Percentiles rank a stretch among this genome's conserved stretches.
Conservation (phyloP, 1,140 invertebrate species). For the Saxidomus purpurata region DNA sequence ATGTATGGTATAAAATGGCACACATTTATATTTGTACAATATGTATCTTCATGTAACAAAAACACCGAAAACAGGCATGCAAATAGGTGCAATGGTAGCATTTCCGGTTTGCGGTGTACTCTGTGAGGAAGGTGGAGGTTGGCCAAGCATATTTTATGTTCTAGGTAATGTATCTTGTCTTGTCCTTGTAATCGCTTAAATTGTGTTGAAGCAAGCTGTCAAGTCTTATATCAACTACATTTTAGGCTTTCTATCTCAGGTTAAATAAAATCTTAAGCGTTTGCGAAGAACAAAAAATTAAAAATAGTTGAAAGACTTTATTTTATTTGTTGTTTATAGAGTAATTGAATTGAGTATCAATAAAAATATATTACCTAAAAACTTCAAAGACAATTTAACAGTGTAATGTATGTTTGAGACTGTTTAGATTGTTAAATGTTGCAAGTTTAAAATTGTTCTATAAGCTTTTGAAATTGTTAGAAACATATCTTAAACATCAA, state of each 20-base stretch:
- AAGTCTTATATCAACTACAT: too few relatives aligned
- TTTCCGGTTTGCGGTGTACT: slow-evolving; percentile 82
- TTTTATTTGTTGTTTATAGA: too few relatives aligned
- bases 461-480: neutral
- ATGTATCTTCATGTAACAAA: neutral
- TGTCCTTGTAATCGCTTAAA: too few relatives aligned
- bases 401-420: neutral
- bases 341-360: too few relatives aligned
- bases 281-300: too few relatives aligned
- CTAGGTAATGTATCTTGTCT: too few relatives aligned
- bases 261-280: too few relatives aligned
- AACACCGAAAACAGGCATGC: slow-evolving; percentile 78
- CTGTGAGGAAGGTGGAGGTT: slow-evolving; percentile 89
- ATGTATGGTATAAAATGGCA: neutral
- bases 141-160: slow-evolving; percentile 95
- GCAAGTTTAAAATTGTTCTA: neutral
- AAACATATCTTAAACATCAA: neutral
- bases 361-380: too few relatives aligned
- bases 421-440: neutral
- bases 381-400: neutral
- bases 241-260: too few relatives aligned
- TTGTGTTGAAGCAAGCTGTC: too few relatives aligned
- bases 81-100: slow-evolving; percentile 83
- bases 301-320: too few relatives aligned
- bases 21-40: neutral